Percentiles rank a stretch among this genome's conserved stretches.
These are phyloP conservation scores for Labeo calbasu DNA, from an alignment of 2,797 vertebrate species.

Conservation along the genomic window DNA sequence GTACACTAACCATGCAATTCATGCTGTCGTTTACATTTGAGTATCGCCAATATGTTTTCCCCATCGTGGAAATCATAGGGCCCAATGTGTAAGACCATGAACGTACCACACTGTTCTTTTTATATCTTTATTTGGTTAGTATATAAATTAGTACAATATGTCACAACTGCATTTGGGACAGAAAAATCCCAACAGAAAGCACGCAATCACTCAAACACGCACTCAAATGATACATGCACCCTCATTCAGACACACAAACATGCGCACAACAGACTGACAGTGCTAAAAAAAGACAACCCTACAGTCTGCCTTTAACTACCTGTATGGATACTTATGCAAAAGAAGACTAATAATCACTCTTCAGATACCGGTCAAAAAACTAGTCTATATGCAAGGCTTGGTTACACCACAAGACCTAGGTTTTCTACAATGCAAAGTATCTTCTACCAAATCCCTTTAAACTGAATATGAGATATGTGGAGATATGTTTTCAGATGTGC, in stretches of 20 bases:
- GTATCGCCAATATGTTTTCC: no score
- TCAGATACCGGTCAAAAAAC: conserved; percentile 51
- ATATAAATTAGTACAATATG: conserved; percentile 66
- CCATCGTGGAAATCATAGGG: no score
- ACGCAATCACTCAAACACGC: conserved; percentile 18
- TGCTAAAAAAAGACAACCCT: conserved; percentile 46
- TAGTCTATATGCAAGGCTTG: conserved; percentile 56
- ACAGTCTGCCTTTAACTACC: conserved; percentile 46
- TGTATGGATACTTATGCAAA: conserved; percentile 42
- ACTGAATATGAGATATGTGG: not conserved
- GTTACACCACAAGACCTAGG: conserved; percentile 54
- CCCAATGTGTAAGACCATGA: conserved; percentile 34
- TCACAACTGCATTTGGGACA: conserved; percentile 47
- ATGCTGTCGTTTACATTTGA: no score
- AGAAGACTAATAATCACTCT: conserved; percentile 43
- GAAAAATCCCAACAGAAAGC: conserved; percentile 31
- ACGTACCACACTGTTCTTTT: conserved; percentile 42
- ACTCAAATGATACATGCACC: conserved; percentile 58
- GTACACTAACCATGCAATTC: no score
- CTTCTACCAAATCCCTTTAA: conserved; percentile 22
- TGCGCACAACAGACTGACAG: conserved; percentile 45
- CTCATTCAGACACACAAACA: conserved; percentile 48
- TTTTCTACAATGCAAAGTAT: conserved; percentile 48
- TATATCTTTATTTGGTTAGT: conserved; percentile 74
- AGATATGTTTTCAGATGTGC: conserved; percentile 22